phyloP scores from a whole-genome alignment of 2,888 invertebrate species.

The Platypus cylindrus region DNA sequence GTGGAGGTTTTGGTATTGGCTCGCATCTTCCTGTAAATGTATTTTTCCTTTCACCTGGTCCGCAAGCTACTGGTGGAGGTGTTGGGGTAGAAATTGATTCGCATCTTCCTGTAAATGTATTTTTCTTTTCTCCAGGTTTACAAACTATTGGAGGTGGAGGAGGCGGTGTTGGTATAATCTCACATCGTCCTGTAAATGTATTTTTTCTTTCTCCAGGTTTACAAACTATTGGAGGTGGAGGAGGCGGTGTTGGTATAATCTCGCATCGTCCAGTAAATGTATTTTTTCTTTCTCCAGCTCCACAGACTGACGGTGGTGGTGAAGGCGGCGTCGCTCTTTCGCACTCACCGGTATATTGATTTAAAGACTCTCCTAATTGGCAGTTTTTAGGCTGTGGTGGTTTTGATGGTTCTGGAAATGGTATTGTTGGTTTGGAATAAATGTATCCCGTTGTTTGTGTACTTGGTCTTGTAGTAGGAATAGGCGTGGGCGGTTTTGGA shows the following conservation, averaged over 20 bases:
- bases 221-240: conserved; percentile 1
- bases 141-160: conserved; percentile 4
- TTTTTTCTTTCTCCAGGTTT: conserved; percentile 3
- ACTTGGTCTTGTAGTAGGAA: conserved; percentile 1
- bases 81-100: conserved; percentile 8
- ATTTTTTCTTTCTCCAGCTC: conserved; percentile 10
- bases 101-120: conserved; percentile 7
- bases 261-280: conserved; percentile 9
- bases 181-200: conserved; percentile 6
- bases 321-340: conserved; percentile 5
- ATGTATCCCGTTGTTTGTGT: conserved; percentile 9
- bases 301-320: conserved; percentile 4
- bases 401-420: conserved; percentile 3
- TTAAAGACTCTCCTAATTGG: conserved; percentile 8
- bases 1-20: neutral
- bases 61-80: conserved; percentile 4
- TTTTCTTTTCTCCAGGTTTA: conserved; percentile 9
- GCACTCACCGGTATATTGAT: conserved; percentile 9
- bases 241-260: conserved; percentile 2
- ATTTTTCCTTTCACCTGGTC: conserved; percentile 9
- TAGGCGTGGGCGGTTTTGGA: neutral
- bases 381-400: conserved; percentile 3
- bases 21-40: conserved; percentile 5
- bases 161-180: conserved; percentile 3
- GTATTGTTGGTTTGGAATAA: conserved; percentile 9